Percentiles rank a stretch among this genome's conserved stretches.
Evolutionary conservation across 2,113 vertebrate species (phyloP).

Genomic region (Coreoperca whiteheadi): DNA sequence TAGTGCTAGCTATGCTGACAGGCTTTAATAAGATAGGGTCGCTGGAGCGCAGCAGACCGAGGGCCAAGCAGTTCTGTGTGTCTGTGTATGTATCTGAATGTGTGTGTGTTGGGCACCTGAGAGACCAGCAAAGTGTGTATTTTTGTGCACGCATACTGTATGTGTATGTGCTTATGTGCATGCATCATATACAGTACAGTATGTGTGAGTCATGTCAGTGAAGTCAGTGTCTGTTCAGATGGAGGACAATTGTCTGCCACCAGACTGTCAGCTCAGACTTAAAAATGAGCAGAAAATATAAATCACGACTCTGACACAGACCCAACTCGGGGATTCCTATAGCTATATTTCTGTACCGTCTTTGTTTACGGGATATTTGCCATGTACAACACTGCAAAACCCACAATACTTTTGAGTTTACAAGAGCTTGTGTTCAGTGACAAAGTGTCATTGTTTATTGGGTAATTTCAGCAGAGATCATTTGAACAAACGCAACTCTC

Average conservation of each 20-base stretch:
- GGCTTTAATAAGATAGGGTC: slow-evolving; percentile 86
- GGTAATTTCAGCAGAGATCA: slow-evolving; percentile 51
- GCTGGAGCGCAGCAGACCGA: slow-evolving; percentile 80
- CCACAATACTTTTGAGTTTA: slow-evolving; percentile 37
- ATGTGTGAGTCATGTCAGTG: slow-evolving; percentile 18
- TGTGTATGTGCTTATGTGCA: slow-evolving; percentile 23
- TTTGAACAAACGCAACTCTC: slow-evolving; percentile 44
- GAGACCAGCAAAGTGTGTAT: slow-evolving; percentile 32
- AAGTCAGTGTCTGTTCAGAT: background rate
- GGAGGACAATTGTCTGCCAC: slow-evolving; percentile 7
- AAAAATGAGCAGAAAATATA: slow-evolving; percentile 45
- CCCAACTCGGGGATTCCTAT: background rate
- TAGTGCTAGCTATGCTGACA: slow-evolving; percentile 85
- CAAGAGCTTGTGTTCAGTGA: slow-evolving; percentile 32
- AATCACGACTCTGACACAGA: slow-evolving; percentile 27
- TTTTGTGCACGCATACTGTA: background rate
- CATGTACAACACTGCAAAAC: slow-evolving; percentile 21
- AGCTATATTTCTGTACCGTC: slow-evolving; percentile 23
- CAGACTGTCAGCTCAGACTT: slow-evolving; percentile 23
- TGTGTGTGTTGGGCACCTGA: slow-evolving; percentile 44
- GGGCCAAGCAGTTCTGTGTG: slow-evolving; percentile 60
- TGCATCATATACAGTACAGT: slow-evolving; percentile 18
- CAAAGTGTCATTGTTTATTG: slow-evolving; percentile 53
- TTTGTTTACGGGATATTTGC: slow-evolving; percentile 48
- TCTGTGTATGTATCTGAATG: slow-evolving; percentile 46